Evolutionary conservation across 2,113 vertebrate genomes (phyloP).

Genomic region (Laterallus jamaicensis): DNA sequence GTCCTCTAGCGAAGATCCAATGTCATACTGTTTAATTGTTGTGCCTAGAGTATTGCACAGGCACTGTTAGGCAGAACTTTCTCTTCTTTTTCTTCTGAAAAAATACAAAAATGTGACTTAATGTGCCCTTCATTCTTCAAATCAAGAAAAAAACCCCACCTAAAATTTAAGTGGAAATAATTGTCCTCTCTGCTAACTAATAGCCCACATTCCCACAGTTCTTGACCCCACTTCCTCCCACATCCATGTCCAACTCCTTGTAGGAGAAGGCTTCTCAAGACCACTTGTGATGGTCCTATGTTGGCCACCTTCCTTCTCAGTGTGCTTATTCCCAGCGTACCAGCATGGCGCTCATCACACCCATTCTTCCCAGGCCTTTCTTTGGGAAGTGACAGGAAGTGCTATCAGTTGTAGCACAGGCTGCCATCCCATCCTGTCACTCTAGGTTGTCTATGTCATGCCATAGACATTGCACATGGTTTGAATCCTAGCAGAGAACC

Average conservation of each 20-base stretch:
- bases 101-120: neutral
- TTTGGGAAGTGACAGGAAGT: neutral
- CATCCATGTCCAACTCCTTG: neutral
- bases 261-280: neutral
- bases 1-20: neutral
- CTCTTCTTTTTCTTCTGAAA: neutral
- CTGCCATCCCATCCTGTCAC: neutral
- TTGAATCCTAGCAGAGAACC: neutral
- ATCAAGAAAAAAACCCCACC: neutral
- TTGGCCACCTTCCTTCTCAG: neutral
- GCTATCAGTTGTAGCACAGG: neutral
- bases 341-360: rapidly evolving
- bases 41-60: neutral
- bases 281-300: neutral
- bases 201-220: neutral
- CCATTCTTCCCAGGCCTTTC: neutral
- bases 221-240: neutral
- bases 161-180: neutral
- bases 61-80: neutral
- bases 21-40: neutral
- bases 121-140: neutral
- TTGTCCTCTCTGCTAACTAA: neutral
- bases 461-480: neutral
- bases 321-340: neutral
- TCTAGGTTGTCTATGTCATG: neutral